Percentiles rank a stretch among this genome's conserved stretches.
Conservation (phyloP, 2,888 invertebrate species). For the Tetrapedia diversipes region DNA sequence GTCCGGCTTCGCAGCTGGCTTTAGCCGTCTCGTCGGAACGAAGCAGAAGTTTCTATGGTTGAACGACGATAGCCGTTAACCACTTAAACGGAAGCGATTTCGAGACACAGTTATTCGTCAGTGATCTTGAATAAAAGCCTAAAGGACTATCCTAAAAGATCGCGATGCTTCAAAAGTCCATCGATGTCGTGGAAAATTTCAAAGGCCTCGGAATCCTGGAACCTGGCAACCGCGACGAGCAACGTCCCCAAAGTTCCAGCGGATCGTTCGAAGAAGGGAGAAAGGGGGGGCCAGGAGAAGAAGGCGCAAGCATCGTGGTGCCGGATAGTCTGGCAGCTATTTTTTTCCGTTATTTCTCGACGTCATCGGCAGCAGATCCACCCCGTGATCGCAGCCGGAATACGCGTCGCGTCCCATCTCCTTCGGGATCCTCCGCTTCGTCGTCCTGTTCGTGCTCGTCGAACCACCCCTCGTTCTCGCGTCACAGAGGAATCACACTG, state of each 20-base stretch:
- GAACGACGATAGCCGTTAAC: too few species aligned
- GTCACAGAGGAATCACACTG: slow-evolving; percentile 75
- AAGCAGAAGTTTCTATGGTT: too few species aligned
- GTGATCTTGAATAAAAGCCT: too few species aligned
- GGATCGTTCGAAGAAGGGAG: slow-evolving; percentile 3
- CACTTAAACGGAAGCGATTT: too few species aligned
- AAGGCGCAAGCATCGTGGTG: slow-evolving; percentile 63
- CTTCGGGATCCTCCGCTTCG: slow-evolving; percentile 61
- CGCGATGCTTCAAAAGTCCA: too few species aligned
- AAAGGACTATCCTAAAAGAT: too few species aligned
- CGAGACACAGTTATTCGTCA: too few species aligned
- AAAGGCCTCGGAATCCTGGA: too few species aligned
- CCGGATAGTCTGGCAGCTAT: slow-evolving; percentile 78
- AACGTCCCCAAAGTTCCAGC: slow-evolving; percentile 20
- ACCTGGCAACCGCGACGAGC: background rate
- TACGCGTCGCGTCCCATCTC: slow-evolving; percentile 74
- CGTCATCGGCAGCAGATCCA: slow-evolving; percentile 82
- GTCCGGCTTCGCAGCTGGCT: too few species aligned
- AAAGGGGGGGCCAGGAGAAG: background rate
- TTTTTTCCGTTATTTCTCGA: slow-evolving; percentile 82
- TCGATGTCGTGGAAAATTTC: background rate
- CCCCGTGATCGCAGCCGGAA: slow-evolving; percentile 71
- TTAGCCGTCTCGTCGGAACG: too few species aligned
- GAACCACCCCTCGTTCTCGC: slow-evolving; percentile 60
- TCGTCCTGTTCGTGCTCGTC: slow-evolving; percentile 45